Conservation (phyloP, 2,888 invertebrate species). For the Gastrophysa polygoni region DNA sequence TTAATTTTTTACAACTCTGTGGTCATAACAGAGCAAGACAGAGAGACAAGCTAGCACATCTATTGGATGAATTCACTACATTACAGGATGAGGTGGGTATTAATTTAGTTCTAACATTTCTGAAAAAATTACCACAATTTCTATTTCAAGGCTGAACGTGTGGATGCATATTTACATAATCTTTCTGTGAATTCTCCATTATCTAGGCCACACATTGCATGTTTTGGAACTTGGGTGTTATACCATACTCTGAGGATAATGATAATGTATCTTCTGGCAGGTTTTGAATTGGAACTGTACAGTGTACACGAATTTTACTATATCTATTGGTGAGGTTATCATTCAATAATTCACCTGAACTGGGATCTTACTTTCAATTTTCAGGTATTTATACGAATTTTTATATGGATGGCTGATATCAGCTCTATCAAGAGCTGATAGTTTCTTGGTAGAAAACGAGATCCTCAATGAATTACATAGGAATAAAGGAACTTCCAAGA, state of each 20-base stretch:
- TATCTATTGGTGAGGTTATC: slow-evolving; percentile 79
- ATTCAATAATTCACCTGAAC: not conserved
- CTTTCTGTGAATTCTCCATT: slow-evolving; percentile 71
- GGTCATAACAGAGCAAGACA: slow-evolving; percentile 96
- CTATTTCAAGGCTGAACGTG: slow-evolving; percentile 77
- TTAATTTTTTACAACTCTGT: slow-evolving; percentile 83
- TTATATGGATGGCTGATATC: slow-evolving; percentile 93
- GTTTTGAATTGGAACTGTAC: slow-evolving; percentile 94
- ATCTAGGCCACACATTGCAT: slow-evolving; percentile 76
- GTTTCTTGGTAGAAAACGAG: slow-evolving; percentile 74
- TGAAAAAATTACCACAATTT: not conserved
- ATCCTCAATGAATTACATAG: slow-evolving; percentile 58
- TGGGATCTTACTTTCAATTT: slow-evolving; percentile 22
- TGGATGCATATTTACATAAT: slow-evolving; percentile 82
- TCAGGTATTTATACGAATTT: slow-evolving; percentile 90
- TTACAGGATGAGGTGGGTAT: slow-evolving; percentile 85
- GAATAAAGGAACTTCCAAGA: slow-evolving; percentile 65
- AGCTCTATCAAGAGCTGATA: slow-evolving; percentile 87
- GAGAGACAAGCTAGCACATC: slow-evolving; percentile 87
- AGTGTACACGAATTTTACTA: slow-evolving; percentile 96
- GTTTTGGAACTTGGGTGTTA: slow-evolving; percentile 93
- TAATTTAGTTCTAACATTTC: not conserved
- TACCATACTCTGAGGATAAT: slow-evolving; percentile 92
- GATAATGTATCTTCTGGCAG: slow-evolving; percentile 92
- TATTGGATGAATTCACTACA: slow-evolving; percentile 88